Evolutionary conservation across 2,797 vertebrate genomes (phyloP).

Genomic region (Argya squamiceps): DNA sequence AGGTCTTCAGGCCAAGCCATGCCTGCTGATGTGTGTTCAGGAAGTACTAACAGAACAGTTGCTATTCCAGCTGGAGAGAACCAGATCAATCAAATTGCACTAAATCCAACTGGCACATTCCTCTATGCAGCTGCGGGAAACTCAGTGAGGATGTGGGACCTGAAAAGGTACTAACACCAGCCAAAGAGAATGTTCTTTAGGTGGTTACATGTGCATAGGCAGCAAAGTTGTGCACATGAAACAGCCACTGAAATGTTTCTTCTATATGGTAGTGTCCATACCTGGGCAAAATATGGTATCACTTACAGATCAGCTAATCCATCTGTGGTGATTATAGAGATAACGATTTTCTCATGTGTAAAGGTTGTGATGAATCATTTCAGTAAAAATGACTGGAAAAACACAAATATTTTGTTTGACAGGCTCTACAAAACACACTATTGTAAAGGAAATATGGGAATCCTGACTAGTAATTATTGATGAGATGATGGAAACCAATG

Average conservation of each 20-base stretch:
- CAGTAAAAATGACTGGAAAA: not conserved
- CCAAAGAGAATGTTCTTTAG: not conserved
- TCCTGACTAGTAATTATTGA: not conserved
- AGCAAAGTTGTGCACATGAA: not conserved
- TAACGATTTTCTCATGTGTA: not conserved
- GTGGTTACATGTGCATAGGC: not conserved
- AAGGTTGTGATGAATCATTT: not conserved
- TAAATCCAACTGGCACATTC: constrained; percentile 90
- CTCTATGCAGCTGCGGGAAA: constrained; percentile 94
- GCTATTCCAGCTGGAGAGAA: constrained; percentile 93
- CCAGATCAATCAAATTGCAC: constrained; percentile 93
- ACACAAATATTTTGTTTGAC: not conserved
- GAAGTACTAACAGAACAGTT: constrained; percentile 84
- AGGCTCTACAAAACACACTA: not conserved
- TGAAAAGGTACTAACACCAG: constrained; percentile 85
- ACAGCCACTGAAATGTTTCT: not conserved
- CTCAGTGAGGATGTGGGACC: constrained; percentile 96
- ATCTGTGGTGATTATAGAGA: not conserved
- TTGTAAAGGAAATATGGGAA: not conserved
- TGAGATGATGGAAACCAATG: not conserved
- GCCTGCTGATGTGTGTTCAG: constrained; percentile 85
- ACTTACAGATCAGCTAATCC: not conserved
- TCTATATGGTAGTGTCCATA: not conserved
- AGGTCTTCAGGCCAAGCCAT: constrained; percentile 95
- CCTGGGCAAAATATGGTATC: not conserved